Percentiles rank a stretch among this genome's conserved stretches.
phyloP scores from a whole-genome alignment of 2,113 vertebrate species.

The Pteropus alecto region DNA sequence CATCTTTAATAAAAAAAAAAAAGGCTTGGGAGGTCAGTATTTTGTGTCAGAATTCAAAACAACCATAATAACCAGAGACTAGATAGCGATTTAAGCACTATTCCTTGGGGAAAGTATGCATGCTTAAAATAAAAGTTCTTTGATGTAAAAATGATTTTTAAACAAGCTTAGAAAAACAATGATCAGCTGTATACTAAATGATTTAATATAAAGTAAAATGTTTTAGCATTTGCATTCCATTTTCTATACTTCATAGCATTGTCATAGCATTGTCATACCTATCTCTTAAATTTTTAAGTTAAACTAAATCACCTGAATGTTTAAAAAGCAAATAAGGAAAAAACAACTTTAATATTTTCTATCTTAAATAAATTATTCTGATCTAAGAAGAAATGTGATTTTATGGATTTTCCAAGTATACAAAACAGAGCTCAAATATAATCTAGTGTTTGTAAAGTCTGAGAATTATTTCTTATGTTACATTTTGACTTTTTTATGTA shows the following conservation, averaged over 20 bases:
- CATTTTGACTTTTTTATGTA: neutral
- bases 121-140: slow-evolving; percentile 50
- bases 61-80: slow-evolving; percentile 61
- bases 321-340: neutral
- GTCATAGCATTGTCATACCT: too few relatives aligned
- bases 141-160: slow-evolving; percentile 52
- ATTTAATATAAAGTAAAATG: neutral
- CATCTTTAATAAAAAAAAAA: slow-evolving; percentile 42
- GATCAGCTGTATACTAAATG: neutral
- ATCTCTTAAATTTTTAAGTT: neutral
- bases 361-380: neutral
- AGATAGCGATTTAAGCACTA: slow-evolving; percentile 41
- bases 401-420: neutral
- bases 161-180: neutral
- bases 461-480: neutral
- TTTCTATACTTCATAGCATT: neutral
- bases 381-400: neutral
- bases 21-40: slow-evolving; percentile 46
- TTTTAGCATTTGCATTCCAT: neutral
- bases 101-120: slow-evolving; percentile 13
- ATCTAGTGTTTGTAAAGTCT: neutral
- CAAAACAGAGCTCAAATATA: neutral
- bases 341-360: neutral
- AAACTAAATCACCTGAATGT: neutral
- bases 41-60: slow-evolving; percentile 68